Evolutionary conservation across 2,113 vertebrate species (phyloP).

Genomic region (Thamnophis sirtalis): DNA sequence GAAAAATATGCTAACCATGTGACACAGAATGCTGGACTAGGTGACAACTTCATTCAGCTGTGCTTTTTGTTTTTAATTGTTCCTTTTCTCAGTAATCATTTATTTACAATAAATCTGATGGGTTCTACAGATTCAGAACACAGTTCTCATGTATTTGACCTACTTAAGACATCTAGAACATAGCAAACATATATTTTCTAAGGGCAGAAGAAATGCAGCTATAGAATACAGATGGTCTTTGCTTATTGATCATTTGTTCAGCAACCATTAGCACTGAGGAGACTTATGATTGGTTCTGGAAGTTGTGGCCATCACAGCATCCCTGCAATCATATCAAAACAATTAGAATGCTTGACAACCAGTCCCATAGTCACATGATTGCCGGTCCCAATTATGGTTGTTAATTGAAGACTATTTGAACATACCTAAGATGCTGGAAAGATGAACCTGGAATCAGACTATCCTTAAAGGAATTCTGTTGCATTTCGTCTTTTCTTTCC

Average conservation of each 20-base stretch:
- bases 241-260: neutral
- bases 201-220: neutral
- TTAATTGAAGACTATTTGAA: neutral
- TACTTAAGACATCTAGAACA: neutral
- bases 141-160: neutral
- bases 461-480: slow-evolving; percentile 8
- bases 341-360: neutral
- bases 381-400: neutral
- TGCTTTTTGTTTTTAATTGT: neutral
- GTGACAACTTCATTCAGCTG: neutral
- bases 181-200: rapidly evolving
- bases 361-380: neutral
- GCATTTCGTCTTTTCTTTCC: neutral
- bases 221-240: neutral
- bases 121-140: neutral
- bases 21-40: neutral
- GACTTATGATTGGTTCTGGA: neutral
- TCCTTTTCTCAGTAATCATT: neutral
- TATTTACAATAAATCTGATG: neutral
- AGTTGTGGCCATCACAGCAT: neutral
- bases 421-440: neutral
- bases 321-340: neutral
- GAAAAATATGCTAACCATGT: neutral
- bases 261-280: neutral
- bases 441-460: neutral